Percentiles rank a stretch among this genome's conserved stretches.
Conservation (phyloP, 2,113 vertebrate species). For the Elgaria multicarinata region DNA sequence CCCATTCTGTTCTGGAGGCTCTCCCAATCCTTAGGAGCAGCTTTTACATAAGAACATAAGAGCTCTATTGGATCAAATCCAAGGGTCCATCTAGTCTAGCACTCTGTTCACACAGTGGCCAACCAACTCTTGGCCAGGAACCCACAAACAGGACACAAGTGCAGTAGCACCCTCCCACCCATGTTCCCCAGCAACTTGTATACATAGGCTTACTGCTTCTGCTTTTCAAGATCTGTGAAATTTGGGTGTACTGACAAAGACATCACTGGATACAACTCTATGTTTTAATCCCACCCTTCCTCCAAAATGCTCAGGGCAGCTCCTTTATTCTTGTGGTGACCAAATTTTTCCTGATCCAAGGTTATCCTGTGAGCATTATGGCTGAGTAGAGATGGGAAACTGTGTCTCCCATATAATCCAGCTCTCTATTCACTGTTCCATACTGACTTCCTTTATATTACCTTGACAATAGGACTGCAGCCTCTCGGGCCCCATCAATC, state of each 20-base stretch:
- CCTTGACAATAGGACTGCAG: neutral
- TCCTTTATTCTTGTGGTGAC: too few relatives aligned
- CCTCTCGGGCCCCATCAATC: neutral
- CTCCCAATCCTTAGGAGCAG: neutral
- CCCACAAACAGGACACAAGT: too few relatives aligned
- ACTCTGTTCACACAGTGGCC: too few relatives aligned
- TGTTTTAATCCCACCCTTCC: neutral
- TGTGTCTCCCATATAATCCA: neutral
- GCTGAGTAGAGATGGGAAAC: neutral
- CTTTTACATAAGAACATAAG: too few relatives aligned
- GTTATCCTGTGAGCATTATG: neutral
- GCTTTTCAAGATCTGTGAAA: neutral
- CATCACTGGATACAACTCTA: neutral
- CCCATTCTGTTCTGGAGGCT: neutral
- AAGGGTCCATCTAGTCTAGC: too few relatives aligned
- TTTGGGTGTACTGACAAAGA: neutral
- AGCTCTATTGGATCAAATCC: too few relatives aligned
- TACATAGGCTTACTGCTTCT: too few relatives aligned
- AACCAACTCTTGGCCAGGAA: too few relatives aligned
- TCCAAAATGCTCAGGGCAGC: neutral
- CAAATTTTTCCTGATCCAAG: neutral
- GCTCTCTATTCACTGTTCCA: neutral
- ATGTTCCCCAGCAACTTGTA: too few relatives aligned
- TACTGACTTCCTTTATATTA: neutral
- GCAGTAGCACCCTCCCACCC: too few relatives aligned